Evolutionary conservation across 2,113 vertebrate species (phyloP).

Genomic region (Cariama cristata): DNA sequence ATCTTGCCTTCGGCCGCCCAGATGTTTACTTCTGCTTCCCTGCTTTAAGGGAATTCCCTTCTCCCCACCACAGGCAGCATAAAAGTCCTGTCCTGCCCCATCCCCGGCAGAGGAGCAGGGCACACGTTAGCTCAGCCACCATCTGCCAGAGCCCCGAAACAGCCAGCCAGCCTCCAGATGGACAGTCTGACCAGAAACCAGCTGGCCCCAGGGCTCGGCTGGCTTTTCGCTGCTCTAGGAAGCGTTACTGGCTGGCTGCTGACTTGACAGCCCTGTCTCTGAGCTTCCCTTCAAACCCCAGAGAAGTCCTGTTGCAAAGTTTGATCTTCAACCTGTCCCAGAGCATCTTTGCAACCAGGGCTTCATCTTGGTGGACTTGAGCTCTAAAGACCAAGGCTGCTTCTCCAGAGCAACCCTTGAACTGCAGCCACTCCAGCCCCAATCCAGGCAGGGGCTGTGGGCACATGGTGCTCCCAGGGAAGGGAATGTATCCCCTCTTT

Average conservation of each 20-base stretch:
- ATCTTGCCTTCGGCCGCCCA: not conserved
- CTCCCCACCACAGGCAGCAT: fast-evolving
- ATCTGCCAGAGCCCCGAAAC: not conserved
- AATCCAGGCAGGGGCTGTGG: not conserved
- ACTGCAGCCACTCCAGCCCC: not conserved
- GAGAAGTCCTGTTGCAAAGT: not conserved
- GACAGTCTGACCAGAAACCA: not conserved
- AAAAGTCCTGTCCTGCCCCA: not conserved
- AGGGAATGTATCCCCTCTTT: not conserved
- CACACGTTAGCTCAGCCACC: not conserved
- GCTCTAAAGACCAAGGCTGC: not conserved
- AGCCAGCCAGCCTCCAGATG: not conserved
- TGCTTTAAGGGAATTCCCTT: not conserved
- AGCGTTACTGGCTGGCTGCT: not conserved
- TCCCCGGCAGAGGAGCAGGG: not conserved
- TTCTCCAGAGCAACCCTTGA: not conserved
- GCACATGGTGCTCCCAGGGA: not conserved
- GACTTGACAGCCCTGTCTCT: not conserved
- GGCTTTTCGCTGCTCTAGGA: not conserved
- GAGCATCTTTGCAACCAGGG: not conserved
- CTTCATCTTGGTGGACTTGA: not conserved
- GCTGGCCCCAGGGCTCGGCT: not conserved
- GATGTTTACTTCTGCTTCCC: not conserved
- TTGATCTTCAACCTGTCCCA: not conserved
- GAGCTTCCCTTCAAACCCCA: not conserved